Evolutionary conservation across 2,113 vertebrate genomes (phyloP).

Genomic region (Xiphophorus couchianus): DNA sequence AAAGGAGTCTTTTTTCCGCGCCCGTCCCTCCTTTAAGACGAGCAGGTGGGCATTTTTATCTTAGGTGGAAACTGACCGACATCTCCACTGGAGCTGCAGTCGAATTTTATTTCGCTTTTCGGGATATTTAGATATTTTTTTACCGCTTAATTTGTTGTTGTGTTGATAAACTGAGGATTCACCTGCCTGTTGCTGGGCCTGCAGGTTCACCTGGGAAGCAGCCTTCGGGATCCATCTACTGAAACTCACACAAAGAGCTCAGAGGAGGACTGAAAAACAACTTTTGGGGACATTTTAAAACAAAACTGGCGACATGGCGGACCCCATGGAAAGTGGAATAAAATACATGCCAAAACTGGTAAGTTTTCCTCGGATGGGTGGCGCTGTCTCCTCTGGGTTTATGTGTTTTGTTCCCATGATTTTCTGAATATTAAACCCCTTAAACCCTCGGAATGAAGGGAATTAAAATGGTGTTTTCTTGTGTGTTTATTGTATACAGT

Average conservation of each 20-base stretch:
- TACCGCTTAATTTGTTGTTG: not conserved
- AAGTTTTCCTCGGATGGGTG: not conserved
- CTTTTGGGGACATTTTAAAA: not conserved
- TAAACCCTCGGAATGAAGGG: not conserved
- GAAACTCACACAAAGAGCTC: no score
- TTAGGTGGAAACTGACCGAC: not conserved
- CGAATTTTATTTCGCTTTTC: not conserved
- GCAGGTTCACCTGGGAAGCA: constrained; percentile 23
- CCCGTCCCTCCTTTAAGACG: not conserved
- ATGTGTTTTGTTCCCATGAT: not conserved
- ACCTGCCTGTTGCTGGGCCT: constrained; percentile 3
- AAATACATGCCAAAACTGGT: constrained; percentile 66
- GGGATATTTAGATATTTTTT: not conserved
- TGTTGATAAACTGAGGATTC: not conserved
- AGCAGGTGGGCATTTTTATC: not conserved
- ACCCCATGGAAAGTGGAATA: constrained; percentile 73
- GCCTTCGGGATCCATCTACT: not conserved
- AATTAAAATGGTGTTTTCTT: not conserved
- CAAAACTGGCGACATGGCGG: constrained; percentile 57
- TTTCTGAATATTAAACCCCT: not conserved
- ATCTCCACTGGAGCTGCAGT: not conserved
- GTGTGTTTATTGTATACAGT: not conserved
- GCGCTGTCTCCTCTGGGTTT: not conserved
- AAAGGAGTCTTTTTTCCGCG: not conserved
- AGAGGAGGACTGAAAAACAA: not conserved